A percentile compares a stretch with the other conserved stretches of the same genome.
Evolutionary conservation across 2,113 vertebrate species (phyloP).

Genomic region (Eretmochelys imbricata): DNA sequence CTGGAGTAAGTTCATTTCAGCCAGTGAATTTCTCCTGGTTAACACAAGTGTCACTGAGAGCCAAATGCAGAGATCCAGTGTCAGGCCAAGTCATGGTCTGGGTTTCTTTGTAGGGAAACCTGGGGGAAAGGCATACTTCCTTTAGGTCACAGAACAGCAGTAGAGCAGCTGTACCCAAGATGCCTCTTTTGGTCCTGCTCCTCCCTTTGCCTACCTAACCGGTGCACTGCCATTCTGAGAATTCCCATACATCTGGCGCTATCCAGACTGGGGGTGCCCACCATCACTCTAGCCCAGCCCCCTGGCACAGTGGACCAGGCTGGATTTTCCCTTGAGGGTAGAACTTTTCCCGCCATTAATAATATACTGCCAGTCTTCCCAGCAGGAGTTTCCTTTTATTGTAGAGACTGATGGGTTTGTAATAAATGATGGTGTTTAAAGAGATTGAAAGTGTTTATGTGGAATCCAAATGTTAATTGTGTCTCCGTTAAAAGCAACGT

Average conservation of each 20-base stretch:
- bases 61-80: not conserved
- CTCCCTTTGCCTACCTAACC: not conserved
- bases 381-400: not conserved
- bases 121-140: not conserved
- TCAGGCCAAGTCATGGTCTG: not conserved
- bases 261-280: not conserved
- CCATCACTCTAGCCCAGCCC: too few relatives aligned
- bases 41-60: rapidly evolving
- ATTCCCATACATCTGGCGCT: not conserved
- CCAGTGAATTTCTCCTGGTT: rapidly evolving
- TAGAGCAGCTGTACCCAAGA: not conserved
- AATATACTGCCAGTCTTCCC: not conserved
- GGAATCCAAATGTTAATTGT: not conserved
- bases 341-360: not conserved
- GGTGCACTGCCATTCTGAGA: not conserved
- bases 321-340: not conserved
- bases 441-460: not conserved
- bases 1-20: rapidly evolving
- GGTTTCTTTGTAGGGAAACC: not conserved
- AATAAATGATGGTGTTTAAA: not conserved
- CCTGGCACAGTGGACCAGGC: not conserved
- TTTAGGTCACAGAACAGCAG: not conserved
- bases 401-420: not conserved
- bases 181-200: not conserved
- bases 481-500: not conserved